Evolutionary conservation across 2,888 invertebrate genomes (phyloP), one percentile per base, ranked within the genome.

Genomic region (Andrena minutula): DNA sequence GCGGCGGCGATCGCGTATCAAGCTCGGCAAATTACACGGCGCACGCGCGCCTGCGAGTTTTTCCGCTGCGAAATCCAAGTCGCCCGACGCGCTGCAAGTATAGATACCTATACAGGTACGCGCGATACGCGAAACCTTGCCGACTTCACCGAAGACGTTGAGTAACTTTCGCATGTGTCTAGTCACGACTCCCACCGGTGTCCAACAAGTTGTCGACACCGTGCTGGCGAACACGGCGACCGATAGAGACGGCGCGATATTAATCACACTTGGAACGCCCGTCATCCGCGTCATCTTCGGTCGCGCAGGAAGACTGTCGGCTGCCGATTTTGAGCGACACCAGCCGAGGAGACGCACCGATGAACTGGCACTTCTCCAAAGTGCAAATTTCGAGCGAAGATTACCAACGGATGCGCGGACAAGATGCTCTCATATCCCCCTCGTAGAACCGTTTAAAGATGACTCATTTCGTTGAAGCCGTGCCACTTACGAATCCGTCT

Each of bases 131-230:
- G 70, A 80, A 84, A 80, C 68, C 73, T 71, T 53, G 66, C 30
- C 30, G 75, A 63, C 64, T 70, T 12, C 58, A 65, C 51, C 41
- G 20, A 41, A 51, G n/a, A 23, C 53, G 47, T 76, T 69, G 69
- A 51, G 64, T 69, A 82, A 84, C 35, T 71, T 80, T 84, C 60
- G 69, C 75, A 66, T 72, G 70, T 75, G 70, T 68, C 66, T 75
- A 77, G 79, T 64, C 78, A 66, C 61, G 58, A 77, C 80, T 87
- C 75, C 83, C 79, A 78, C 79, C 85, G 78, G 68, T 84, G 87
- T 86, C 86, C 89, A 87, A 89, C 89, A 89, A 89, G 89, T 89
- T 87, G 87, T 82, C 82, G 86, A 82, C 78, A 72, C 76, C 69
- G 64, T 47, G 66, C 71, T 30, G 32, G 68, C 79, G 79, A 83